Percentiles rank a stretch among this genome's conserved stretches.
These are phyloP conservation scores for Ataeniobius toweri DNA, from an alignment of 2,797 vertebrate species.

Conservation along the genomic window DNA sequence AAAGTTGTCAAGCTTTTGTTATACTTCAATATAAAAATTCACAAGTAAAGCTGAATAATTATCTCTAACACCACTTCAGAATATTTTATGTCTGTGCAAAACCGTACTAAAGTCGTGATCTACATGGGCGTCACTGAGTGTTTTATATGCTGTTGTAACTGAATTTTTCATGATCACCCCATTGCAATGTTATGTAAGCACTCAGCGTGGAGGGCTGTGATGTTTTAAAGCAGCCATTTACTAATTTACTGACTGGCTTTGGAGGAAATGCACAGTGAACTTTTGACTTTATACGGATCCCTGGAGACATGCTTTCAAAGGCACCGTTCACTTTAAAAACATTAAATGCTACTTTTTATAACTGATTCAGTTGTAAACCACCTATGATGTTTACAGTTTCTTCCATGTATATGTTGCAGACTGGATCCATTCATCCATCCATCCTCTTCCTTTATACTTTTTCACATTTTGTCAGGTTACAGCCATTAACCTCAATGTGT, in stretches of 20 bases:
- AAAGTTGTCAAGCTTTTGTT: background rate
- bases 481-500: background rate
- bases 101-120: background rate
- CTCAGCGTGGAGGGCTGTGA: constrained; percentile 41
- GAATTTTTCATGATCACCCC: constrained; percentile 66
- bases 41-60: background rate
- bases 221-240: constrained; percentile 61
- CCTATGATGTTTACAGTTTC: background rate
- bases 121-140: constrained; percentile 6
- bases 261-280: background rate
- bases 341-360: background rate
- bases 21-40: background rate
- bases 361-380: background rate
- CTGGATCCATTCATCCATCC: background rate
- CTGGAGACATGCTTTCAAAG: constrained; percentile 13
- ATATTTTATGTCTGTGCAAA: background rate
- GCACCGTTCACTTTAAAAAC: background rate
- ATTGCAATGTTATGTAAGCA: constrained; percentile 61
- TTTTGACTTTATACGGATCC: constrained; percentile 34
- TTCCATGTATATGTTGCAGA: background rate
- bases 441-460: too few relatives aligned
- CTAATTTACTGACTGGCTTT: constrained; percentile 59
- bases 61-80: background rate
- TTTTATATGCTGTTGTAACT: constrained; percentile 36
- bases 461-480: too few relatives aligned